Percentiles rank a stretch among this genome's conserved stretches.
These are phyloP conservation scores for Alauda arvensis DNA, from an alignment of 2,797 vertebrate genomes.

Conservation along the genomic window DNA sequence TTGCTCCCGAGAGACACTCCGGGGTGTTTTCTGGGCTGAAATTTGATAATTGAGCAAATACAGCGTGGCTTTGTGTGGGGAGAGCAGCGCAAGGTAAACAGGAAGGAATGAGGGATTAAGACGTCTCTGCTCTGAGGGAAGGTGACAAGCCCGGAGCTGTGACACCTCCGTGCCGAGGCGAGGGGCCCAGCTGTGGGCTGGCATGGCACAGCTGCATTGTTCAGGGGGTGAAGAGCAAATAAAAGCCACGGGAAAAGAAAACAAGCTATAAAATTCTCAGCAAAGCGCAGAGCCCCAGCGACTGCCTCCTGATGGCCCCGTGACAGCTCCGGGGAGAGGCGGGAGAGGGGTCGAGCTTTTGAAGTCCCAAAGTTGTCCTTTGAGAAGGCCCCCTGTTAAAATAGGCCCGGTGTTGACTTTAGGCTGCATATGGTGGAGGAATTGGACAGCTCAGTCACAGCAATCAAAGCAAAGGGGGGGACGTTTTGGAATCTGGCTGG, in stretches of 20 bases:
- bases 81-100: slow-evolving; percentile 70
- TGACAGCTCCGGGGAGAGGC: slow-evolving; percentile 60
- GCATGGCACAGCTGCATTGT: slow-evolving; percentile 55
- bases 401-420: slow-evolving; percentile 45
- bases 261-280: slow-evolving; percentile 71
- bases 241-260: slow-evolving; percentile 74
- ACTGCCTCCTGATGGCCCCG: slow-evolving; percentile 53
- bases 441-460: not conserved
- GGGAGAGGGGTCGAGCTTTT: slow-evolving; percentile 53
- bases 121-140: slow-evolving; percentile 57
- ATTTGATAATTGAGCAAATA: slow-evolving; percentile 72
- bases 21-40: slow-evolving; percentile 55
- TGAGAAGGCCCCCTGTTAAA: slow-evolving; percentile 56
- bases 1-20: slow-evolving; percentile 27
- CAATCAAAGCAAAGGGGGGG: not conserved
- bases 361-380: slow-evolving; percentile 55
- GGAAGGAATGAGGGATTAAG: slow-evolving; percentile 73
- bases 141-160: slow-evolving; percentile 42
- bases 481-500: not conserved
- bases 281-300: slow-evolving; percentile 50
- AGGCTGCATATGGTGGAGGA: slow-evolving; percentile 35
- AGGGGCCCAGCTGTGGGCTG: slow-evolving; percentile 54
- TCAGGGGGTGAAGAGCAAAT: slow-evolving; percentile 66
- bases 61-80: slow-evolving; percentile 57
- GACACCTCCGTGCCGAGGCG: slow-evolving; percentile 40